Evolutionary conservation across 1,140 invertebrate genomes (phyloP).

Genomic region (Riptortus pedestris): DNA sequence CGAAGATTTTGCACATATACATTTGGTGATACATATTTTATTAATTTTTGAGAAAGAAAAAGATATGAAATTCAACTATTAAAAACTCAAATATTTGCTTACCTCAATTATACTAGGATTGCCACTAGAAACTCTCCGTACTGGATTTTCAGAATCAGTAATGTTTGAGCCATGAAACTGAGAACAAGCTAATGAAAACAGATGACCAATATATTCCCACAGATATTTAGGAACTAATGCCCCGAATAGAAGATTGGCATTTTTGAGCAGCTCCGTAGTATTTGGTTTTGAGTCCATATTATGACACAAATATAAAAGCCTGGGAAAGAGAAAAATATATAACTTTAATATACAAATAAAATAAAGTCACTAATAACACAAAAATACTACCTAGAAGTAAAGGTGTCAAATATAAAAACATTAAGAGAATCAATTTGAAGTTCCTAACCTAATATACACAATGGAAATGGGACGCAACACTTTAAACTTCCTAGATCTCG

Average conservation of each 20-base stretch:
- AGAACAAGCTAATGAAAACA: constrained; percentile 55
- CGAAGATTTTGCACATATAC: too few species aligned
- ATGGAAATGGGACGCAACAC: too few species aligned
- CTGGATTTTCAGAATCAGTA: constrained; percentile 32
- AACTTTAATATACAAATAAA: too few species aligned
- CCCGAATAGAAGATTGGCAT: constrained; percentile 74
- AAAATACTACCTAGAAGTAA: too few species aligned
- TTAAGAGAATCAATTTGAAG: too few species aligned
- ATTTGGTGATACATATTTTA: too few species aligned
- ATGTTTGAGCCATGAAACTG: constrained; percentile 24
- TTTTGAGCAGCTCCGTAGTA: constrained; percentile 57
- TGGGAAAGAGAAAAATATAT: constrained; percentile 27
- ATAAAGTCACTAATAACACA: too few species aligned
- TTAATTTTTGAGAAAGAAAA: too few species aligned
- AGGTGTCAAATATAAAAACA: too few species aligned
- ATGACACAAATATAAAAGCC: constrained; percentile 33
- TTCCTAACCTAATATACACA: too few species aligned
- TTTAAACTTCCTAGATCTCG: too few species aligned
- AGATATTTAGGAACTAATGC: constrained; percentile 76
- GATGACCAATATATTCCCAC: constrained; percentile 68
- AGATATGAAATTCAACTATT: too few species aligned
- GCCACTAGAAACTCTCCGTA: constrained; percentile 45
- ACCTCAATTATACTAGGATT: constrained; percentile 50
- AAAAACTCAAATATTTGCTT: not conserved
- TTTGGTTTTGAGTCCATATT: constrained; percentile 28